Evolutionary conservation across 2,113 vertebrate species (phyloP).

Genomic region (Calyptommatus sinebrachiatus): DNA sequence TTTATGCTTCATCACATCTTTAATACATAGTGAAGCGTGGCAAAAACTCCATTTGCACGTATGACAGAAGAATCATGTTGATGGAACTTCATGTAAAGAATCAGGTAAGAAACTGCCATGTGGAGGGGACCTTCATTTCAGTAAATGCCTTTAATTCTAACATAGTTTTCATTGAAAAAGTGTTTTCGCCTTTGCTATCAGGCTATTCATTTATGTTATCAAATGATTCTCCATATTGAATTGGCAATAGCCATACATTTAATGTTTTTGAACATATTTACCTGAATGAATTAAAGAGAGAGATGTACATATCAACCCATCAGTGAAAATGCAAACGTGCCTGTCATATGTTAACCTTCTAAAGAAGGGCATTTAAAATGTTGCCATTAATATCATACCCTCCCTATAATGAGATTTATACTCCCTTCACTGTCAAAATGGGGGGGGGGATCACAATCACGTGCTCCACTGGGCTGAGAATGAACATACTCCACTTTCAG

Average conservation of each 20-base stretch:
- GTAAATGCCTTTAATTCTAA: not conserved
- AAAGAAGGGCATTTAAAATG: conserved; percentile 35
- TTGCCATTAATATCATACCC: conserved; percentile 25
- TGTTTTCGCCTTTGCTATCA: not conserved
- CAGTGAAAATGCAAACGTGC: not conserved
- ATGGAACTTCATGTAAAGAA: no score
- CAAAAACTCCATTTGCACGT: no score
- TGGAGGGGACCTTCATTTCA: no score
- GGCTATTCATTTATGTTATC: not conserved
- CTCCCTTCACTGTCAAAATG: conserved; percentile 29
- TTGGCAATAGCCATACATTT: rapidly evolving
- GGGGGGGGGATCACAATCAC: conserved; percentile 44
- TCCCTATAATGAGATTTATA: conserved; percentile 43
- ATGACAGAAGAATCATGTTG: no score
- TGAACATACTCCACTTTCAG: conserved; percentile 28
- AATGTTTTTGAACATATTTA: not conserved
- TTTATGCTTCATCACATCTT: no score
- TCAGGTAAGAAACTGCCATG: no score
- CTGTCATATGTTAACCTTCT: conserved; percentile 22
- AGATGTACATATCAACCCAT: not conserved
- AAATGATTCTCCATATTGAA: not conserved
- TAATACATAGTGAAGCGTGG: no score
- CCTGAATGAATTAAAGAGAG: not conserved
- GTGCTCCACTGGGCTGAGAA: conserved; percentile 54
- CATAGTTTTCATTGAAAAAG: not conserved